A percentile compares a stretch with the other conserved stretches of the same genome.
Conservation (phyloP, 2,113 vertebrate genomes). For the Elgaria multicarinata region DNA sequence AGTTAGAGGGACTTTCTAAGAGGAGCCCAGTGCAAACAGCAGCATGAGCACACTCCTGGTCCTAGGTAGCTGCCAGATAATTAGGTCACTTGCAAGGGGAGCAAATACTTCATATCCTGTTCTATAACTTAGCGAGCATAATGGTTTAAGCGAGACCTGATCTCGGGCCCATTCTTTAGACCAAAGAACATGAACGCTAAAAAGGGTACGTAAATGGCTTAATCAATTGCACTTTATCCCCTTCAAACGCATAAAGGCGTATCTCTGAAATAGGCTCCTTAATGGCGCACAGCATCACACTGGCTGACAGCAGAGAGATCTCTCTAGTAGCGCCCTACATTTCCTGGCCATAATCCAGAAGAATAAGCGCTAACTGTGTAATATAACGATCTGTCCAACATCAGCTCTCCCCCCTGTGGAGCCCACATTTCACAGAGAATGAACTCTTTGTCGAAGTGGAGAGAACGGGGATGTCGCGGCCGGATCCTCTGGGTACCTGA, state of each 20-base stretch:
- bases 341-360: conserved; percentile 4
- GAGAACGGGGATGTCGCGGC: not conserved
- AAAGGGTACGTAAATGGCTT: not conserved
- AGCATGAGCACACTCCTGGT: too few relatives aligned
- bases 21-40: not conserved
- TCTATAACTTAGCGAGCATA: not conserved
- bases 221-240: not conserved
- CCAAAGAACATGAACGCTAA: not conserved
- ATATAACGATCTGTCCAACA: conserved; percentile 4
- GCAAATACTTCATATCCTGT: not conserved
- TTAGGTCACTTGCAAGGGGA: not conserved
- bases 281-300: not conserved
- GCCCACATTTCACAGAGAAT: rapidly evolving
- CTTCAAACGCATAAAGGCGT: not conserved
- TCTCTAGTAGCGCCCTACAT: not conserved
- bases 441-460: not conserved
- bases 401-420: not conserved
- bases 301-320: not conserved
- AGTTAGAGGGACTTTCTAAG: too few relatives aligned
- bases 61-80: not conserved
- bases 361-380: conserved; percentile 2
- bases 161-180: not conserved
- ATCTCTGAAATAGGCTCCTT: not conserved
- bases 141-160: not conserved
- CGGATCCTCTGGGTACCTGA: not conserved